Conservation (phyloP, 2,888 invertebrate genomes). For the Bombyx huttoni region DNA sequence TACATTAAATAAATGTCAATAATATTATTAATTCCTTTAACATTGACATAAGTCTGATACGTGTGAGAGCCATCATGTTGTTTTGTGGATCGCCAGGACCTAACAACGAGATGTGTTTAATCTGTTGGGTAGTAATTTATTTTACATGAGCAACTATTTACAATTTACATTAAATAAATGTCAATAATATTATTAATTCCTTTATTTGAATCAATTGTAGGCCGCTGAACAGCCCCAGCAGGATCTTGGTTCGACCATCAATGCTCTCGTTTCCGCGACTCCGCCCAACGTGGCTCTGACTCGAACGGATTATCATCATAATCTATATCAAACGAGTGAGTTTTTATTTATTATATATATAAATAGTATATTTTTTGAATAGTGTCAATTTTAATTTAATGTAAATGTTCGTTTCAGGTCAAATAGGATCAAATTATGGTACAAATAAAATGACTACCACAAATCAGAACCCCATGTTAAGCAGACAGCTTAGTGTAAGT, state of each 20-base stretch:
- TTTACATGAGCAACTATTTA: no score
- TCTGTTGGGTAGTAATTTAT: no score
- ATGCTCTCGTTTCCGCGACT: conserved; percentile 86
- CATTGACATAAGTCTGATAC: no score
- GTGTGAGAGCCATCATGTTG: no score
- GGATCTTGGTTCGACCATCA: conserved; percentile 77
- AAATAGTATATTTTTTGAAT: neutral
- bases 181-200: no score
- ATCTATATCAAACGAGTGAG: conserved; percentile 56
- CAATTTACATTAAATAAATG: no score
- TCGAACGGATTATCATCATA: conserved; percentile 71
- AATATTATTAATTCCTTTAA: no score
- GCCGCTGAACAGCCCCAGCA: conserved; percentile 80
- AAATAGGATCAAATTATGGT: conserved; percentile 62
- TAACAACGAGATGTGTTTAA: no score
- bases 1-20: no score
- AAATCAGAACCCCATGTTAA: conserved; percentile 91
- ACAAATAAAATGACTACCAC: conserved; percentile 76
- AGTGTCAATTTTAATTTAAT: neutral
- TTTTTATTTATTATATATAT: conserved; percentile 5
- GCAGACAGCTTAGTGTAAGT: conserved; percentile 86
- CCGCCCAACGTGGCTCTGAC: conserved; percentile 92
- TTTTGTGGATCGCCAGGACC: no score
- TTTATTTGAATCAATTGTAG: conserved; percentile 17
- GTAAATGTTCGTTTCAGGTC: conserved; percentile 33